phyloP scores from a whole-genome alignment of 2,113 vertebrate species.

The Sceloporus tristichus region DNA sequence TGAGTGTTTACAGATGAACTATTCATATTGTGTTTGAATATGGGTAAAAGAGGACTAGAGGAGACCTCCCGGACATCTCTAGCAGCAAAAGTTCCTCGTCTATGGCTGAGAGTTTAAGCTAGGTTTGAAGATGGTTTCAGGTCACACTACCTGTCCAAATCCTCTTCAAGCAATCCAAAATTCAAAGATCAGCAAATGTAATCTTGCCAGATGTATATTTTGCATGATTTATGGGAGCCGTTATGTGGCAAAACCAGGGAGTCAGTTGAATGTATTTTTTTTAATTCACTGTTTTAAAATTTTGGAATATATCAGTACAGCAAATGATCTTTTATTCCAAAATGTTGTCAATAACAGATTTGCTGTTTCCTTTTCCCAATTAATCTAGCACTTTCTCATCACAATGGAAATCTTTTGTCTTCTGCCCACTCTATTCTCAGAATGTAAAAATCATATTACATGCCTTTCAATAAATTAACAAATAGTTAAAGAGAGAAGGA shows the following conservation, averaged over 20 bases:
- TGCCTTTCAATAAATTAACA: background rate
- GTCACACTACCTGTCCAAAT: background rate
- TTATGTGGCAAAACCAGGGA: conserved; percentile 10
- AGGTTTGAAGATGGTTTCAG: conserved; percentile 14
- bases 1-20: conserved; percentile 42
- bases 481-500: background rate
- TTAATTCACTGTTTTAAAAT: background rate
- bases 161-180: background rate
- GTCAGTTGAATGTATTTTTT: background rate
- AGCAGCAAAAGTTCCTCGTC: background rate
- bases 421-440: no score
- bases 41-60: conserved; percentile 20
- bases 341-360: background rate
- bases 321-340: background rate
- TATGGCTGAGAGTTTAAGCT: conserved; percentile 11
- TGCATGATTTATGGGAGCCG: conserved; percentile 23
- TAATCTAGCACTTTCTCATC: background rate
- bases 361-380: background rate
- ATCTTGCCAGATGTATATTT: conserved; percentile 26
- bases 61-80: conserved; percentile 20
- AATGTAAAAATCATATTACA: background rate
- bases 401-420: background rate
- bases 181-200: conserved; percentile 29
- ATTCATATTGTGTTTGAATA: conserved; percentile 3
- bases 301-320: background rate